Conservation (phyloP, 2,113 vertebrate species). For the Amphiprion percula region DNA sequence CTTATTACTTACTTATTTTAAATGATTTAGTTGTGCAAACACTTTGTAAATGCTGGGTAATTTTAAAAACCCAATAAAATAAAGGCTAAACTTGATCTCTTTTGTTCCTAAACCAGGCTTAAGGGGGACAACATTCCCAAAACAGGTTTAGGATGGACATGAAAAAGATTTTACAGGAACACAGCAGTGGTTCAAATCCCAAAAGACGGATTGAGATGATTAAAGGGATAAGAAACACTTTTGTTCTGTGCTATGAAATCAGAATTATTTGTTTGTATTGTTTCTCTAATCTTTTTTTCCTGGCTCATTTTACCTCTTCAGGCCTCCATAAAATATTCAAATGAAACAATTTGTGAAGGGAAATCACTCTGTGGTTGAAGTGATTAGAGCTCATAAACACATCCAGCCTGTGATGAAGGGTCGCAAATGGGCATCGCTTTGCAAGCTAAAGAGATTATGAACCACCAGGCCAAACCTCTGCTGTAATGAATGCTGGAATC, state of each 20-base stretch:
- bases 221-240: background rate
- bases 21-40: no score
- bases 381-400: conserved; percentile 35
- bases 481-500: conserved; percentile 3
- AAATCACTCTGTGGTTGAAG: conserved; percentile 30
- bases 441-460: conserved; percentile 7
- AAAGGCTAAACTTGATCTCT: background rate
- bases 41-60: no score
- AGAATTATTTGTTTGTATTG: conserved; percentile 1
- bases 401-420: conserved; percentile 16
- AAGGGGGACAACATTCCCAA: background rate
- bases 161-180: no score
- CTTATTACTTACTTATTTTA: no score
- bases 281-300: background rate
- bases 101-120: background rate
- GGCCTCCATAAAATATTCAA: conserved; percentile 11
- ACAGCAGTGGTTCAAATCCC: no score
- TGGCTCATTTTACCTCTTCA: background rate
- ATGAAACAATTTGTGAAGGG: conserved; percentile 28
- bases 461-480: background rate
- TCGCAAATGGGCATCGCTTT: conserved; percentile 11
- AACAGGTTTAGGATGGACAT: background rate
- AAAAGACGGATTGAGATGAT: background rate
- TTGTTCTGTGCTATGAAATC: background rate
- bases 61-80: no score